These are phyloP conservation scores for Epirrhoe alternata DNA, from an alignment of 2,888 invertebrate species.

Conservation along the genomic window DNA sequence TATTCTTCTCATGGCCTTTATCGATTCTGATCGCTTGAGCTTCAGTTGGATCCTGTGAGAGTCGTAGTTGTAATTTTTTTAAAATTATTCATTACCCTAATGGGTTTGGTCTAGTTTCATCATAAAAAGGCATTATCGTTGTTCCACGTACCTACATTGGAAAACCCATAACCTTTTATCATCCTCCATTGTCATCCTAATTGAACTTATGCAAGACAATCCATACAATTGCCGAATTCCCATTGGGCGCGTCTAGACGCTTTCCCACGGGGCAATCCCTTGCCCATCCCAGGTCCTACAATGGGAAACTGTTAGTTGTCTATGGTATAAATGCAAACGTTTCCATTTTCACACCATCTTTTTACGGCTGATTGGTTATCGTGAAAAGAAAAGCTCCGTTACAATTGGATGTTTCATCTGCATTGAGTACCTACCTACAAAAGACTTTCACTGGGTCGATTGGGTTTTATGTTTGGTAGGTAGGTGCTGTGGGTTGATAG, in stretches of 20 bases:
- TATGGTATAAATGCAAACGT: constrained; percentile 49
- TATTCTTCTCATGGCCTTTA: too few species aligned
- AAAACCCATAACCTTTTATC: constrained; percentile 9
- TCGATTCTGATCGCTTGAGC: too few species aligned
- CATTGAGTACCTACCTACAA: constrained; percentile 57
- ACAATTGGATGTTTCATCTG: constrained; percentile 59
- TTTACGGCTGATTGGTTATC: constrained; percentile 64
- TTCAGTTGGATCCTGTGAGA: too few species aligned
- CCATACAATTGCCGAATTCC: constrained; percentile 35
- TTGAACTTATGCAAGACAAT: constrained; percentile 31
- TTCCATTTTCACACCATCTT: constrained; percentile 73
- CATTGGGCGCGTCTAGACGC: constrained; percentile 42
- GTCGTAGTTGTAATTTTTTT: too few species aligned
- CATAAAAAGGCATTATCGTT: not conserved
- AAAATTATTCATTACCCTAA: too few species aligned
- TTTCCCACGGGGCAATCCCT: constrained; percentile 73
- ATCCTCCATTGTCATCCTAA: constrained; percentile 16
- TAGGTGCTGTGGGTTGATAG: not conserved
- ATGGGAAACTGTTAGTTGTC: constrained; percentile 22
- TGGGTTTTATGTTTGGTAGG: constrained; percentile 10
- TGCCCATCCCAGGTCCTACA: constrained; percentile 68
- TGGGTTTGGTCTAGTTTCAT: too few species aligned
- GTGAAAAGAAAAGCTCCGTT: constrained; percentile 72
- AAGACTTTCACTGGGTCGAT: constrained; percentile 62
- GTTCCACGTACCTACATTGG: not conserved